phyloP scores from a whole-genome alignment of 64 coral and sea anemone genomes.

The Anthopleura sola region DNA sequence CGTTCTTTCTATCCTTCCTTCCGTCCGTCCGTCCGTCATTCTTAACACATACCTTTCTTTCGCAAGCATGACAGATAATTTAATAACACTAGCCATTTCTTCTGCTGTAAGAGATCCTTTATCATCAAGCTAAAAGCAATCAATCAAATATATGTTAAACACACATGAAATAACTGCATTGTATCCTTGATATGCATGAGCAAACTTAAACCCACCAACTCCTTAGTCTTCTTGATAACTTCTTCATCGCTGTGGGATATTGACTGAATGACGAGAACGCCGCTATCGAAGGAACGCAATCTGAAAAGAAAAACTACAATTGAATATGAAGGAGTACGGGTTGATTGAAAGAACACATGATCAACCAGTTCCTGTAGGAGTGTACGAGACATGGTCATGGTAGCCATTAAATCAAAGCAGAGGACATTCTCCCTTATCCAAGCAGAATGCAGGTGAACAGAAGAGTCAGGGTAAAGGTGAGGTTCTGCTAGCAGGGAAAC shows the following conservation, averaged over 20 bases:
- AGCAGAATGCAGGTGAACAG: no score
- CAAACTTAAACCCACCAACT: slow-evolving; percentile 46
- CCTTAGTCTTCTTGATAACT: slow-evolving; percentile 71
- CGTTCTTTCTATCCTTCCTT: no score
- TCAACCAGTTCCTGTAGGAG: no score
- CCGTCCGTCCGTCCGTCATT: no score
- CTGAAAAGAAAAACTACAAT: slow-evolving; percentile 17
- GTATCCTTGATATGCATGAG: not conserved
- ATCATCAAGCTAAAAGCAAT: slow-evolving; percentile 60
- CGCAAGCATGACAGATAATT: slow-evolving; percentile 91
- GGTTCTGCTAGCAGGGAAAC: no score
- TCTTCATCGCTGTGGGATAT: slow-evolving; percentile 92
- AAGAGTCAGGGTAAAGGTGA: no score
- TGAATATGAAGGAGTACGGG: no score
- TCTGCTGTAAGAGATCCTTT: slow-evolving; percentile 84
- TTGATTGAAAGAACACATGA: no score
- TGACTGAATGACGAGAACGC: slow-evolving; percentile 89
- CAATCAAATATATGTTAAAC: not conserved
- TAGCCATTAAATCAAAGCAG: no score
- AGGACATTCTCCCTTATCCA: no score
- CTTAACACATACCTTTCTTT: slow-evolving; percentile 75
- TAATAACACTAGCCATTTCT: slow-evolving; percentile 57
- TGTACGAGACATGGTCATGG: no score
- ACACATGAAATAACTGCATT: no score
- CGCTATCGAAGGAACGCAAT: slow-evolving; percentile 87